Base-by-base conservation (phyloP, 1,140 invertebrate genomes). In the Augochlora pura region DNA sequence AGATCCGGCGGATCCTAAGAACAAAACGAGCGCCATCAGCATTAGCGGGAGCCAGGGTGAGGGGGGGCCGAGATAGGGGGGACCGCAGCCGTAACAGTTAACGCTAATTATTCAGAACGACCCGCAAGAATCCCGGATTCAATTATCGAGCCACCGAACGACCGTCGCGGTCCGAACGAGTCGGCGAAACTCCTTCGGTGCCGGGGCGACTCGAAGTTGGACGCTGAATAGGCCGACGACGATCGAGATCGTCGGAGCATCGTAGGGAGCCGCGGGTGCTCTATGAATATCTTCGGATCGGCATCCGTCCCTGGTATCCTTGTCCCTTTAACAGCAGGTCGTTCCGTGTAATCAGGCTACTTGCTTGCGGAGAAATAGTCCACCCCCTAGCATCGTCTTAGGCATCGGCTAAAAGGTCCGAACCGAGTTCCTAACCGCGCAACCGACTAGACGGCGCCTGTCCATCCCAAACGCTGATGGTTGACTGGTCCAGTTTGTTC, bases 71-170 rank as follows among this genome's bases (percentile, higher is more conserved):
- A 23, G 18, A 69, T 54, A 54, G 46, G n/a, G n/a, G n/a, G 59
- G 39, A 18, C 42, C 27, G 23, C 18, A 10, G 23, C 14, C n/a
- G 18, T 38, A 21, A 46, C 23, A 64, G 42, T 77, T 77, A 77
- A 77, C 76, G 76, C 59, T 72, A 77, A 77, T 77, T 77, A 77
- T 77, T 77, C 76, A 63, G 68, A 54, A 77, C 60, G 68, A 77
- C 23, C 69, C 69, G 38, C 68, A 78, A 78, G 76, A 78, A 72
- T 78, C 32, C 25, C 49, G 49, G 60, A 78, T 72, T 72, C 76
- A 78, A 78, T 78, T 78, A 78, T 65, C 46, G 60, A 27, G 49
- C 46, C 49, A 39, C 32, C 60, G 27, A 64, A 54, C n/a, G 54
- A 54, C 38, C 54, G 25, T 46, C 54, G 10, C 5, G 23, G 49